Percentiles rank a stretch among this genome's conserved stretches.
These are phyloP conservation scores for Brachionus sp. DNA, from an alignment of 1,140 invertebrate genomes.

Conservation along the genomic window DNA sequence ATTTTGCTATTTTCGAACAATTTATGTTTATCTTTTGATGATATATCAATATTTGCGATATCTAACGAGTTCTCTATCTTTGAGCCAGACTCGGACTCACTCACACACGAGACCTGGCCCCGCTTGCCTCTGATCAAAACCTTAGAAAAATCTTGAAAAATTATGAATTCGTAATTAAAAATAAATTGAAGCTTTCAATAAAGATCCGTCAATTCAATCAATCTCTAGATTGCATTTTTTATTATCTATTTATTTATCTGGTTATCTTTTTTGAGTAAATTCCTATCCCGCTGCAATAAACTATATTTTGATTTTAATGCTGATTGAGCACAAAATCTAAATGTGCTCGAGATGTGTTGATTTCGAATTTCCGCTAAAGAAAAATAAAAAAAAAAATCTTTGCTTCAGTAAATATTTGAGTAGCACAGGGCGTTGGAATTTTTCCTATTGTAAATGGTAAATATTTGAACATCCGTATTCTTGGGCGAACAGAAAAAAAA, in stretches of 20 bases:
- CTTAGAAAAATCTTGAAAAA: slow-evolving; percentile 34
- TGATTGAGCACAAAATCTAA: not conserved
- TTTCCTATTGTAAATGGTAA: slow-evolving; percentile 2
- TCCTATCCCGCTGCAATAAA: slow-evolving; percentile 4
- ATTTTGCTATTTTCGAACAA: slow-evolving; percentile 34
- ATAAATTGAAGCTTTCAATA: slow-evolving; percentile 19
- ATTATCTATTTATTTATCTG: slow-evolving; percentile 26
- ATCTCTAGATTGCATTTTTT: not conserved
- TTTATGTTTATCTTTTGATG: slow-evolving; percentile 41
- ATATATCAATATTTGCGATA: slow-evolving; percentile 43
- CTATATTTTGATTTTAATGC: not conserved
- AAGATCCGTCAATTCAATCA: not conserved
- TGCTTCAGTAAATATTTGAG: slow-evolving; percentile 15
- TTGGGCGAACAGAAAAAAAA: not conserved
- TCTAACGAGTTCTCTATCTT: slow-evolving; percentile 14
- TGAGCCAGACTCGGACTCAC: not conserved
- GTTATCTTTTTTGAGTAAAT: slow-evolving; percentile 13
- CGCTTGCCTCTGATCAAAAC: not conserved
- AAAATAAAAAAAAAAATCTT: not conserved
- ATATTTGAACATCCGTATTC: slow-evolving; percentile 26
- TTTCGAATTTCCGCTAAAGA: slow-evolving; percentile 19
- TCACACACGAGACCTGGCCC: slow-evolving; percentile 5
- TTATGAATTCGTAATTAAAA: slow-evolving; percentile 26
- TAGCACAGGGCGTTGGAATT: not conserved
- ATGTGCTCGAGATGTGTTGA: not conserved